phyloP scores from a whole-genome alignment of 92 coral and sea anemone species.

The Metridium senile region DNA sequence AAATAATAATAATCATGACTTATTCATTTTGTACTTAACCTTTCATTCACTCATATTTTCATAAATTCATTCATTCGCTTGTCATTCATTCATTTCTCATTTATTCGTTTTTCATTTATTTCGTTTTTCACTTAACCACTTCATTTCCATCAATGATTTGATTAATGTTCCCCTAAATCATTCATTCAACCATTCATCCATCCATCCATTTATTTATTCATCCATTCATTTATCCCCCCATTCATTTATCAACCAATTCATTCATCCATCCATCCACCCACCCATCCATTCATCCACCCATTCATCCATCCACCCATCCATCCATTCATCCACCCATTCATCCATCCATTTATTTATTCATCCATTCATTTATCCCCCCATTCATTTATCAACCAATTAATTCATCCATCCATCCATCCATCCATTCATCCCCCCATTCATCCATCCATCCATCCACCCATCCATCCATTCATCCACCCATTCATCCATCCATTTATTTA shows the following conservation, averaged over 20 bases:
- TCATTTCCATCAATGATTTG: too few species aligned
- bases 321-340: neutral
- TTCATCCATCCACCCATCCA: neutral
- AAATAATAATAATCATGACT: neutral
- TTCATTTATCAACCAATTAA: too few species aligned
- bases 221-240: neutral
- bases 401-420: too few species aligned
- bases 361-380: too few species aligned
- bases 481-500: neutral
- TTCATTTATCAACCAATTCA: too few species aligned
- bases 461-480: neutral
- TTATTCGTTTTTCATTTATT: too few species aligned
- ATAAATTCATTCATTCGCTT: neutral
- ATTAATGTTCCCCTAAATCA: too few species aligned
- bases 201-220: neutral
- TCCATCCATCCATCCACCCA: neutral
- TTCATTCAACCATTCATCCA: too few species aligned
- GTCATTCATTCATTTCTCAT: too few species aligned
- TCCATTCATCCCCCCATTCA: too few species aligned
- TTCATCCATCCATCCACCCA: neutral
- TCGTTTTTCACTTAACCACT: too few species aligned
- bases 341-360: neutral
- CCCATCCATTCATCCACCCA: neutral
- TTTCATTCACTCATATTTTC: neutral
- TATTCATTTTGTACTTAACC: too few species aligned